phyloP scores from a whole-genome alignment of 2,888 invertebrate genomes.

The Drosophila aldrichi region DNA sequence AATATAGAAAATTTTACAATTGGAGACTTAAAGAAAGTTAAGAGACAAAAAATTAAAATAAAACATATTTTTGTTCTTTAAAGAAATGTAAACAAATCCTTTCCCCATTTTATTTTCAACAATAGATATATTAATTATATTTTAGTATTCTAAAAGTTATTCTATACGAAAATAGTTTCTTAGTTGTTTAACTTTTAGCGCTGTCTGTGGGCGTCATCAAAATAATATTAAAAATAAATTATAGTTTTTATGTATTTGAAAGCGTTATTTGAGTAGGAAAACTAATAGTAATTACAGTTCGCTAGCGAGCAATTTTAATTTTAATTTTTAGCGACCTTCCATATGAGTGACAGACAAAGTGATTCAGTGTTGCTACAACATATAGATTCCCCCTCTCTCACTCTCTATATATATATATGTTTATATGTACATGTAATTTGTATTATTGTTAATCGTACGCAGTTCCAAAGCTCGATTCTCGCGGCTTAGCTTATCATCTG shows the following conservation, averaged over 20 bases:
- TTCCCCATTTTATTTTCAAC: neutral
- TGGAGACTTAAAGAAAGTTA: neutral
- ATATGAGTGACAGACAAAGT: neutral
- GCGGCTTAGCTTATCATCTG: slow-evolving; percentile 20
- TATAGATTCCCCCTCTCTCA: neutral
- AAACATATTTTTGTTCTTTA: neutral
- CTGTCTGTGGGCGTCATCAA: neutral
- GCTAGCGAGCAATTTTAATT: slow-evolving; percentile 11
- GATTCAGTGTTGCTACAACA: slow-evolving; percentile 7
- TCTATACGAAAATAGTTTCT: neutral
- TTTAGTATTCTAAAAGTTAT: neutral
- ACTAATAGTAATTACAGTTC: slow-evolving; percentile 29
- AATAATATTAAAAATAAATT: neutral
- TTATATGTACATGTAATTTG: neutral
- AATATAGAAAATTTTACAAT: too few relatives aligned
- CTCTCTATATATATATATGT: too few relatives aligned
- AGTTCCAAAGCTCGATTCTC: slow-evolving; percentile 21
- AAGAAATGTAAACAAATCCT: neutral
- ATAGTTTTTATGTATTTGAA: neutral
- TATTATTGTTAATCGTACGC: neutral
- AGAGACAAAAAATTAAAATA: neutral
- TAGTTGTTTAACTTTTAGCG: neutral
- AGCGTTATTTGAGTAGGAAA: slow-evolving; percentile 22
- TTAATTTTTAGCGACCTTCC: slow-evolving; percentile 24
- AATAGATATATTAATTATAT: neutral